A percentile compares a stretch with the other conserved stretches of the same genome.
Evolutionary conservation across 2,113 vertebrate species (phyloP).

Genomic region (Cheirogaleus medius): DNA sequence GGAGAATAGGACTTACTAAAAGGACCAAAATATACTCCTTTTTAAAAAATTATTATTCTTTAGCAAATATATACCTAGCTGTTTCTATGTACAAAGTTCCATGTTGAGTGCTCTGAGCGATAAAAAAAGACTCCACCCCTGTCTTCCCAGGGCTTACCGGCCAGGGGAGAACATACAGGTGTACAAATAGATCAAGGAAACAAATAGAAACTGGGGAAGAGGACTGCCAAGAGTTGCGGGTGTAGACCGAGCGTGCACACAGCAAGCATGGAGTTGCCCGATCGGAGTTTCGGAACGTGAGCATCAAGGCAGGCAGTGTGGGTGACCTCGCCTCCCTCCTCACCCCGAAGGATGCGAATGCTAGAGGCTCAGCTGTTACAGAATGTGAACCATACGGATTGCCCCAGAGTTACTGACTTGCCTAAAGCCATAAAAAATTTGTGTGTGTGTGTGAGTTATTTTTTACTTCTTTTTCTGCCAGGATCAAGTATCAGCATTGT

Average conservation of each 20-base stretch:
- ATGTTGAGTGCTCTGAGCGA: not conserved
- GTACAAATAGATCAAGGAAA: not conserved
- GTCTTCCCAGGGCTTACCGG: not conserved
- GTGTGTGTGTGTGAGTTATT: constrained; percentile 67
- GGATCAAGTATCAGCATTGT: constrained; percentile 73
- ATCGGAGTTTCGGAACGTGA: not conserved
- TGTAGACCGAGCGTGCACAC: not conserved
- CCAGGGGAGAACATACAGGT: not conserved
- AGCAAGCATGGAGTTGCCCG: constrained; percentile 36
- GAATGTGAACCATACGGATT: constrained; percentile 74
- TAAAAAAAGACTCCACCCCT: not conserved
- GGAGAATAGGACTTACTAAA: not conserved
- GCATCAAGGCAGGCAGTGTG: constrained; percentile 30
- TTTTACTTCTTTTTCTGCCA: constrained; percentile 78
- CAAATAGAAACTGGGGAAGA: not conserved
- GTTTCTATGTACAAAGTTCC: constrained; percentile 12
- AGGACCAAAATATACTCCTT: not conserved
- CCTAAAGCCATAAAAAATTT: constrained; percentile 74
- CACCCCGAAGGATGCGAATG: not conserved
- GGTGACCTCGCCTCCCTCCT: constrained; percentile 39
- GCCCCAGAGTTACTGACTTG: constrained; percentile 71
- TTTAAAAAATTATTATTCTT: not conserved
- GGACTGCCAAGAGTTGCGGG: not conserved
- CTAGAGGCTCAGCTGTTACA: constrained; percentile 62
- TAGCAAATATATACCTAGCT: not conserved